Base-by-base conservation (phyloP, 2,797 vertebrate species). In the Acomys russatus region DNA sequence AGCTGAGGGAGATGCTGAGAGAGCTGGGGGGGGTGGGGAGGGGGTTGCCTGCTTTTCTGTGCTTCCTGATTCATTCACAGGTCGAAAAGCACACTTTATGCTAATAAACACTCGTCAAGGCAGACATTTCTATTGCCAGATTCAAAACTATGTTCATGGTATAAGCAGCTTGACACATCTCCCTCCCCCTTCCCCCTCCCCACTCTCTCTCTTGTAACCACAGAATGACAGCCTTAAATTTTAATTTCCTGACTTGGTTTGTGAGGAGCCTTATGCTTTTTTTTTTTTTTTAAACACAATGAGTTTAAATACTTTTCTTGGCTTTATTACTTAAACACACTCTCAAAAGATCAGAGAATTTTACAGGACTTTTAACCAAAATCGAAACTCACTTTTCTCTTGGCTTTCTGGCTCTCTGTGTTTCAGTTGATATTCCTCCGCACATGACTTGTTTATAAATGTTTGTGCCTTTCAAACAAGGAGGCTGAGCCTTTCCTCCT, bases 211-310 rank as follows among this genome's bases (percentile, higher is more conserved):
- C 98, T 76, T 49, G 49, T 98, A 98, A 98, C 98, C 98, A 98
- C 98, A 98, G 97, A 98, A 97, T 98, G 98, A 98, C 98, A 98
- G 96, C 11, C 98, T 98, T 98, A 97, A 98, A 98, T 98, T 98
- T 78, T 49, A 98, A 98, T 98, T 98, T 98, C 98, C 98, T 98
- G 98, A 97, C 97, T 98, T 95, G 51, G 98, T 97, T 98, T 98
- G 97, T 97, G 97, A 97, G 90, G 90, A 76, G 88, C 51, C 91
- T 97, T 92, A 84, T 12, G 97, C 8, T 97, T 98, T 97, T 59
- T 54, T 77, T 77, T 77, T 77, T 77, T 54, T 78, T 30, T 17
- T 4, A 35, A 35, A 59, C 30, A 94, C 97, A 98, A 23, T 77
- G 93, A 96, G 70, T 97, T 96, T 92, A 90, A 98, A 97, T 97